Percentiles rank a stretch among this genome's conserved stretches.
These are phyloP conservation scores for Drosophila bocqueti DNA, from an alignment of 1,140 invertebrate genomes.

Conservation along the genomic window DNA sequence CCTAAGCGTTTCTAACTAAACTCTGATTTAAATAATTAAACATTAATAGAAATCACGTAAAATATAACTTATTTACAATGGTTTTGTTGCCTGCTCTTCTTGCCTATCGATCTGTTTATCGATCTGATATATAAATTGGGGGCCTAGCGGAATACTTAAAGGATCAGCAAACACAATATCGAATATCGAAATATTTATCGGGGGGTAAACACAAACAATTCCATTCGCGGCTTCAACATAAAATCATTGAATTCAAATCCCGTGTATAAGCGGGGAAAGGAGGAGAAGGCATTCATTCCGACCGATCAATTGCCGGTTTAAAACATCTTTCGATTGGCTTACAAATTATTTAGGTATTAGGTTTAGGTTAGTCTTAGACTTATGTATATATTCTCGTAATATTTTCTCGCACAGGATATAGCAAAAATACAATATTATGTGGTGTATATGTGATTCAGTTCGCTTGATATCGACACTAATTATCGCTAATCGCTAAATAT, in stretches of 20 bases:
- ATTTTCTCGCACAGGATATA: conserved; percentile 46
- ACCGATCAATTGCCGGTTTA: conserved; percentile 23
- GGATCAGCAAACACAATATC: conserved; percentile 34
- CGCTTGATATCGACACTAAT: conserved; percentile 52
- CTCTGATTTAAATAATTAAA: conserved; percentile 53
- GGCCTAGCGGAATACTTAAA: conserved; percentile 28
- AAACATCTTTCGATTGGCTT: conserved; percentile 36
- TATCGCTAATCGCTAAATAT: conserved; percentile 22
- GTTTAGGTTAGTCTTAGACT: conserved; percentile 28
- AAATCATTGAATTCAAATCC: conserved; percentile 29
- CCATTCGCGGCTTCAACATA: conserved; percentile 25
- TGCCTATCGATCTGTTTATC: neutral
- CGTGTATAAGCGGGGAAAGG: conserved; percentile 8
- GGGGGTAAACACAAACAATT: conserved; percentile 35
- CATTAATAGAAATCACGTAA: conserved; percentile 39
- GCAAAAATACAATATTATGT: conserved; percentile 55
- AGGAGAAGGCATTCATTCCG: conserved; percentile 12
- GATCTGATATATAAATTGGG: neutral
- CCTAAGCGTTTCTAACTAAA: conserved; percentile 68
- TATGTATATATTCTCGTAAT: conserved; percentile 27
- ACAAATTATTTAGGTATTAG: conserved; percentile 8
- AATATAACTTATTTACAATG: conserved; percentile 60
- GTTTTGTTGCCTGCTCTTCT: conserved; percentile 12
- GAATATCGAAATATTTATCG: conserved; percentile 25
- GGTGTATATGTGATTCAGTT: conserved; percentile 70